These are phyloP conservation scores for Pygmarrhopalites habei DNA, from an alignment of 1,140 invertebrate genomes.

Conservation along the genomic window DNA sequence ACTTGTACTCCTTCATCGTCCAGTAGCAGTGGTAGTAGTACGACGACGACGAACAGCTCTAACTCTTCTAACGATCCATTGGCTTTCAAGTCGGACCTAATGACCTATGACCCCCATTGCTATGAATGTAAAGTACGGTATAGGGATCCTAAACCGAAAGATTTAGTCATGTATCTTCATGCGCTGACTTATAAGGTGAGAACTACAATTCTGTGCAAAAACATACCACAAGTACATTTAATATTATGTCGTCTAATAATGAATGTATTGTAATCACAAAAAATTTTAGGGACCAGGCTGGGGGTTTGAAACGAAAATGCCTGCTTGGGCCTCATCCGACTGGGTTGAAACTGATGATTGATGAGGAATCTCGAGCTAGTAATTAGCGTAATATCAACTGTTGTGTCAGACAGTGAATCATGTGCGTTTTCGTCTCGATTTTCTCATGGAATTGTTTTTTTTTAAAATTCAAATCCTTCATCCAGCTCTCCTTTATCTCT, in stretches of 20 bases:
- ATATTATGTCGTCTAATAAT: too few relatives aligned
- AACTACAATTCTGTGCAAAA: too few relatives aligned
- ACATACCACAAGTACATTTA: too few relatives aligned
- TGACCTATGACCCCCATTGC: conserved; percentile 76
- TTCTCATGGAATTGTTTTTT: too few relatives aligned
- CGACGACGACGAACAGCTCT: not conserved
- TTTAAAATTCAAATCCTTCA: too few relatives aligned
- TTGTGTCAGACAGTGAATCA: too few relatives aligned
- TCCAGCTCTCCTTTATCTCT: too few relatives aligned
- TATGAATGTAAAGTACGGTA: conserved; percentile 86
- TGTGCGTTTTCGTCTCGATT: too few relatives aligned
- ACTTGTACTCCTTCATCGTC: not conserved
- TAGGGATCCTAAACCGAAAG: conserved; percentile 77
- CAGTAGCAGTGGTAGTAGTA: not conserved
- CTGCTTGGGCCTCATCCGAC: conserved; percentile 75
- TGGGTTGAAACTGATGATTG: conserved; percentile 55
- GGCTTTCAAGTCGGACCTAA: conserved; percentile 62
- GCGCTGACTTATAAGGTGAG: conserved; percentile 78
- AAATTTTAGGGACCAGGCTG: conserved; percentile 70
- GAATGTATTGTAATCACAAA: too few relatives aligned
- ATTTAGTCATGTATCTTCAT: conserved; percentile 92
- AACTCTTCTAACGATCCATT: conserved; percentile 39
- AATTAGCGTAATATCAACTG: too few relatives aligned
- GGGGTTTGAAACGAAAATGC: conserved; percentile 80
- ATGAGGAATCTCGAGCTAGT: not conserved